Conservation (phyloP, 2,797 vertebrate species). For the Alcedo atthis region DNA sequence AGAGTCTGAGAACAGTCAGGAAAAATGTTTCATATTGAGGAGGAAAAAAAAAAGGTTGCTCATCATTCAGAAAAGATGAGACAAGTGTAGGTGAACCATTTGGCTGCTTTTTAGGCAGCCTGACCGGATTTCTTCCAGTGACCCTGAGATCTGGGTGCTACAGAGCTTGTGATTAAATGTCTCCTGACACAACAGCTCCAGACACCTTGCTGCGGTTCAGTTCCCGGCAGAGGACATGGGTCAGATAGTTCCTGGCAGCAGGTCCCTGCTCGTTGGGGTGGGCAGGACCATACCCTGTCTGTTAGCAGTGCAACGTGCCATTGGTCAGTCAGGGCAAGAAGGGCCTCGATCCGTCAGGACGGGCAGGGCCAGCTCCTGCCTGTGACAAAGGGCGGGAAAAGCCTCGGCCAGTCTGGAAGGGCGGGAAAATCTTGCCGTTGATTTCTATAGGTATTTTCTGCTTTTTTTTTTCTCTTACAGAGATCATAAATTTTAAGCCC, state of each 20-base stretch:
- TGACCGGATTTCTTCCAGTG: not conserved
- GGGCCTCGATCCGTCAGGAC: not conserved
- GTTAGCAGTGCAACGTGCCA: not conserved
- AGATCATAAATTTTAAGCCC: not conserved
- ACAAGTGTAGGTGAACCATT: not conserved
- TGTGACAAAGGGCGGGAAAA: not conserved
- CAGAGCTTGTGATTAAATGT: not conserved
- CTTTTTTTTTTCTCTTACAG: not conserved
- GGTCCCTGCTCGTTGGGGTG: fast-evolving
- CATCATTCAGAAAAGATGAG: not conserved
- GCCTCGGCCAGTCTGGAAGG: not conserved
- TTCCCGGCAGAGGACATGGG: fast-evolving
- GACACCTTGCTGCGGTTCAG: fast-evolving
- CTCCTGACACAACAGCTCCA: fast-evolving
- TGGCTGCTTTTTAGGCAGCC: not conserved
- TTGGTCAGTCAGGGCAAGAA: not conserved
- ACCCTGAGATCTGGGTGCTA: fast-evolving
- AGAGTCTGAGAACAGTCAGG: not conserved
- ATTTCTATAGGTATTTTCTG: not conserved
- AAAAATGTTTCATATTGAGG: not conserved
- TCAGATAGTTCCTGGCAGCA: not conserved
- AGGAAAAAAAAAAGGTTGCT: not conserved
- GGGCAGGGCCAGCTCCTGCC: not conserved
- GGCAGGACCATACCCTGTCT: not conserved
- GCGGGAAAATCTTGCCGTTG: not conserved